Evolutionary conservation across 2,888 invertebrate species (phyloP).

Genomic region (Hecatera dysodea): DNA sequence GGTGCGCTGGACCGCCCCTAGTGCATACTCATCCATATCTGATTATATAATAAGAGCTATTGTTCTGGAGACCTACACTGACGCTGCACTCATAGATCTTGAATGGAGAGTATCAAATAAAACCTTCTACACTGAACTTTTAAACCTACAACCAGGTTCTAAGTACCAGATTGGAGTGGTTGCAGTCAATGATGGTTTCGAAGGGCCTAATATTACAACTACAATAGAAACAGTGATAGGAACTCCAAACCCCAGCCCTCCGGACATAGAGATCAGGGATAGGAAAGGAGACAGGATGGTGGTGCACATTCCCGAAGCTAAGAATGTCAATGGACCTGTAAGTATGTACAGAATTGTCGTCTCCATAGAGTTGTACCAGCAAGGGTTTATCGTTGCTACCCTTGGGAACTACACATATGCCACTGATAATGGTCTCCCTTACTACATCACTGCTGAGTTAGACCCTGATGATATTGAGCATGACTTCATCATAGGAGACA

Average conservation of each 20-base stretch:
- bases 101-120: constrained; percentile 92
- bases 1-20: constrained; percentile 91
- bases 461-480: constrained; percentile 92
- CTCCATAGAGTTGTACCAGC: constrained; percentile 92
- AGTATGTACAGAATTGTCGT: constrained; percentile 94
- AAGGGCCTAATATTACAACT: constrained; percentile 90
- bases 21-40: constrained; percentile 88
- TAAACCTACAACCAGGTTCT: constrained; percentile 94
- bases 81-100: constrained; percentile 84
- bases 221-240: constrained; percentile 94
- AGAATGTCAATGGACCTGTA: constrained; percentile 95
- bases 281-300: constrained; percentile 92
- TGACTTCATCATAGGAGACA: constrained; percentile 95
- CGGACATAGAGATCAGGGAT: constrained; percentile 92
- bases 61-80: constrained; percentile 91
- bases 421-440: constrained; percentile 92
- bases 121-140: constrained; percentile 90
- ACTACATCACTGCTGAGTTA: constrained; percentile 96
- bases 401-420: constrained; percentile 93
- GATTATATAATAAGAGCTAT: constrained; percentile 90
- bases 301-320: constrained; percentile 92
- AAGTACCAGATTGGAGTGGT: constrained; percentile 94
- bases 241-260: constrained; percentile 93
- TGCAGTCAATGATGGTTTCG: constrained; percentile 91
- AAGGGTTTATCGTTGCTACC: constrained; percentile 91